Percentiles rank a stretch among this genome's conserved stretches.
Evolutionary conservation across 2,888 invertebrate genomes (phyloP).

Genomic region (Branchinecta sandiegonensis): DNA sequence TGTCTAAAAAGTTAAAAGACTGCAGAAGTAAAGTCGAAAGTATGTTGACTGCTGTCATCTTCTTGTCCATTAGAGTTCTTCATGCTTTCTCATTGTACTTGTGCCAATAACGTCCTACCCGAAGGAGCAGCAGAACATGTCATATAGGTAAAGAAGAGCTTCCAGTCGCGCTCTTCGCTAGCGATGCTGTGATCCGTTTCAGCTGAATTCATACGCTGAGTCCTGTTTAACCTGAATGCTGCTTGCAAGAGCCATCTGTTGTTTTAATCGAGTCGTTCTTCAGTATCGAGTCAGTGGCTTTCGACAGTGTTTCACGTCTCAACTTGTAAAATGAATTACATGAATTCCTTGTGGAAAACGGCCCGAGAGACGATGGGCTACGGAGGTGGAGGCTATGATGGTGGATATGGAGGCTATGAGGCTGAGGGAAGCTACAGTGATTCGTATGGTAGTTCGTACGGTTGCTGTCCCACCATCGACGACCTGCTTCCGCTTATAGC

Average conservation of each 20-base stretch:
- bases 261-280: background rate
- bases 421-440: background rate
- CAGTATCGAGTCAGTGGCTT: background rate
- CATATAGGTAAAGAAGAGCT: too few species aligned
- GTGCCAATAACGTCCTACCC: too few species aligned
- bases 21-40: too few species aligned
- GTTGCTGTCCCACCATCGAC: background rate
- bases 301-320: background rate
- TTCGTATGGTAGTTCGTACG: slow-evolving; percentile 7
- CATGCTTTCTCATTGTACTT: too few species aligned
- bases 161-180: too few species aligned
- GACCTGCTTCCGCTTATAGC: slow-evolving; percentile 18
- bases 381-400: background rate
- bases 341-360: background rate
- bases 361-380: slow-evolving; percentile 5
- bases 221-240: background rate
- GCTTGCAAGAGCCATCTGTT: background rate
- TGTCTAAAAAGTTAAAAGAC: too few species aligned
- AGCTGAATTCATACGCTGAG: background rate
- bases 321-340: background rate
- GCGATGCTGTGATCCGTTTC: background rate
- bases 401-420: background rate
- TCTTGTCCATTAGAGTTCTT: too few species aligned
- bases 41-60: too few species aligned
- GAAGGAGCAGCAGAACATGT: too few species aligned